phyloP scores from a whole-genome alignment of 2,797 vertebrate genomes.

The Rhinichthys osculus region DNA sequence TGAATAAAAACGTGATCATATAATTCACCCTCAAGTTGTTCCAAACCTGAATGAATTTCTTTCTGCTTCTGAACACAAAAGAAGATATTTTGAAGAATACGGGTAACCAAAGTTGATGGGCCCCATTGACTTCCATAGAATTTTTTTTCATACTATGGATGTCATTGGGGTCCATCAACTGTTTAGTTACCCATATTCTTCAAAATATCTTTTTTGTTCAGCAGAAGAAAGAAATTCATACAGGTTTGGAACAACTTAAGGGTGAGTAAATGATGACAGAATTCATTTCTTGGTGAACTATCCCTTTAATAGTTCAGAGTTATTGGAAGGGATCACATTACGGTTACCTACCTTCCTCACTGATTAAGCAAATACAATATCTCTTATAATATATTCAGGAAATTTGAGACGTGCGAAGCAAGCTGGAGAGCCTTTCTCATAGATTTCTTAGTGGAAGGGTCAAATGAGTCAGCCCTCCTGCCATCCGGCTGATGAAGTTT shows the following conservation, averaged over 20 bases:
- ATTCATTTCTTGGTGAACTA: neutral
- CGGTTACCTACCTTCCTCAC: constrained; percentile 4
- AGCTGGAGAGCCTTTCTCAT: constrained; percentile 16
- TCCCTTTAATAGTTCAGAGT: constrained; percentile 5
- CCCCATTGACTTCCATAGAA: too few species aligned
- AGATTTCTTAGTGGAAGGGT: constrained; percentile 38
- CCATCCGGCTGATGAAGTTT: constrained; percentile 41
- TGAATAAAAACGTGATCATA: too few species aligned
- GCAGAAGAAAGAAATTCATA: neutral
- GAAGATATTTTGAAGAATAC: neutral
- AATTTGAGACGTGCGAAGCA: constrained; percentile 24
- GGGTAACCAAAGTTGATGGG: too few species aligned
- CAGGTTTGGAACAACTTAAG: neutral
- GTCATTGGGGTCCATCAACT: too few species aligned
- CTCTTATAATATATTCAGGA: constrained; percentile 36
- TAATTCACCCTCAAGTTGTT: too few species aligned
- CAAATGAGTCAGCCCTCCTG: constrained; percentile 29
- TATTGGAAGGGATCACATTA: constrained; percentile 32
- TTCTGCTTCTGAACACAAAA: neutral
- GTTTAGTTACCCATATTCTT: too few species aligned
- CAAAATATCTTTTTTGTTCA: too few species aligned
- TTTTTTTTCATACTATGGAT: too few species aligned
- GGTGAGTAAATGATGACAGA: neutral
- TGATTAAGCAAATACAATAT: constrained; percentile 45
- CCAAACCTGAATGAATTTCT: neutral